Percentiles rank a stretch among this genome's conserved stretches.
Conservation (phyloP, 30 jellyfish, hydroid and myxozoan genomes). For the Hydractinia symbiolongicarpus region DNA sequence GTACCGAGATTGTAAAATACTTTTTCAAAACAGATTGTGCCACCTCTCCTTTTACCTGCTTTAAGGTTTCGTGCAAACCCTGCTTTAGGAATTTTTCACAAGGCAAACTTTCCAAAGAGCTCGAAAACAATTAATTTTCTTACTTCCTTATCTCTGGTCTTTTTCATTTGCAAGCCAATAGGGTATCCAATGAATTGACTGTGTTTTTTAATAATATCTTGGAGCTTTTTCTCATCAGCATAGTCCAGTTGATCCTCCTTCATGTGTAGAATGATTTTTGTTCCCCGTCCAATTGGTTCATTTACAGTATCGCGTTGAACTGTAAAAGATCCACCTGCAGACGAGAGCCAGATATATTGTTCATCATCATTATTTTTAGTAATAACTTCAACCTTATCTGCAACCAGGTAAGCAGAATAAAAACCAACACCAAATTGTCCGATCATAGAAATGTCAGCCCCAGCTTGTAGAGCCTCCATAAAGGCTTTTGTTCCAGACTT, state of each 20-base stretch:
- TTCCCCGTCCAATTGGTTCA: conserved; percentile 98
- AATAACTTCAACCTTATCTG: conserved; percentile 83
- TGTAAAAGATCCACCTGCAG: conserved; percentile 98
- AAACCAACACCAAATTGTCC: conserved; percentile 99
- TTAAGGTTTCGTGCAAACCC: too few relatives aligned
- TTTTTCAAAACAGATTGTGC: too few relatives aligned
- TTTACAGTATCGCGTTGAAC: conserved; percentile 79
- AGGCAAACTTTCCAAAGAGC: too few relatives aligned
- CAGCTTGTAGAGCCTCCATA: conserved; percentile 98
- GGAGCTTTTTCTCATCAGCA: conserved; percentile 80
- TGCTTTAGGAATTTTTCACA: too few relatives aligned
- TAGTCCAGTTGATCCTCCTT: conserved; percentile 87
- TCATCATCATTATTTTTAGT: conserved; percentile 98
- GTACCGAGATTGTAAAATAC: too few relatives aligned
- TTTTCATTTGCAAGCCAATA: conserved; percentile 49
- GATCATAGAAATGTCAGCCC: conserved; percentile 95
- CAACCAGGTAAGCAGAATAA: conserved; percentile 91
- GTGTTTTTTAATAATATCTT: conserved; percentile 89
- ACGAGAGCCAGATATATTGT: conserved; percentile 92
- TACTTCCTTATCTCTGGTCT: conserved; percentile 93
- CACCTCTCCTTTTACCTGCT: too few relatives aligned
- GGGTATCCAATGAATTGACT: conserved; percentile 97
- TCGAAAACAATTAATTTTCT: background rate
- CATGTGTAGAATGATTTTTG: conserved; percentile 74
- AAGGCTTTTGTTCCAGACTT: conserved; percentile 95